Evolutionary conservation across 2,888 invertebrate species (phyloP).

Genomic region (Cheilosia urbana): DNA sequence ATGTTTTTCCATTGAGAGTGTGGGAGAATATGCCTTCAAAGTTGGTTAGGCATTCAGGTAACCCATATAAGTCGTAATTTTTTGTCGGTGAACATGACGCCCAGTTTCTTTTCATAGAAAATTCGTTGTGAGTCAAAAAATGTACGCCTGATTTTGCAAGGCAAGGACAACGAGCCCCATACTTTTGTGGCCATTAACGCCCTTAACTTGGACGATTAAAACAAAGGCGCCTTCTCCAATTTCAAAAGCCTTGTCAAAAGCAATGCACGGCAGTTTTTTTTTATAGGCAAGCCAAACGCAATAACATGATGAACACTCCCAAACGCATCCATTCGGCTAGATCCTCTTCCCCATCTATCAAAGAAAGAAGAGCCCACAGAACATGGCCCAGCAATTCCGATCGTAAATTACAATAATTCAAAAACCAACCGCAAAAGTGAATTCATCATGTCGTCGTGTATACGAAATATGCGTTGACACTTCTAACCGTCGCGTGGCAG

Average conservation of each 20-base stretch:
- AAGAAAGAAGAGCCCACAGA: not conserved
- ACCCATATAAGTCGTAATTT: no score
- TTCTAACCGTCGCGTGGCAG: constrained; percentile 55
- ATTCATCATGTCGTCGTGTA: constrained; percentile 65
- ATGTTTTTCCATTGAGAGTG: no score
- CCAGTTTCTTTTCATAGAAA: no score
- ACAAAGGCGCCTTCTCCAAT: not conserved
- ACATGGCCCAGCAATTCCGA: constrained; percentile 40
- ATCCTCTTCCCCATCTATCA: constrained; percentile 30
- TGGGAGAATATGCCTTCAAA: no score
- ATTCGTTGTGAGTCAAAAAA: no score
- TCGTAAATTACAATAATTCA: constrained; percentile 67
- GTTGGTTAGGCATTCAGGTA: no score
- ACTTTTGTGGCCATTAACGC: no score
- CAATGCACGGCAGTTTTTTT: constrained; percentile 41
- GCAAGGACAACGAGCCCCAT: no score
- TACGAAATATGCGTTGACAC: constrained; percentile 71
- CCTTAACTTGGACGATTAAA: not conserved
- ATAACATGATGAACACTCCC: constrained; percentile 31
- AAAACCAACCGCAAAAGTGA: constrained; percentile 70
- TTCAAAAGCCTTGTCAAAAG: constrained; percentile 10
- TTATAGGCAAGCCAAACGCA: constrained; percentile 1
- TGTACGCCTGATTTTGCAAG: no score
- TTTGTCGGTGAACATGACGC: no score
- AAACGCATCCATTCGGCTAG: constrained; percentile 40